Evolutionary conservation across 1,140 invertebrate species (phyloP), one percentile per base, ranked within the genome.

Genomic region (Antheraea pernyi): DNA sequence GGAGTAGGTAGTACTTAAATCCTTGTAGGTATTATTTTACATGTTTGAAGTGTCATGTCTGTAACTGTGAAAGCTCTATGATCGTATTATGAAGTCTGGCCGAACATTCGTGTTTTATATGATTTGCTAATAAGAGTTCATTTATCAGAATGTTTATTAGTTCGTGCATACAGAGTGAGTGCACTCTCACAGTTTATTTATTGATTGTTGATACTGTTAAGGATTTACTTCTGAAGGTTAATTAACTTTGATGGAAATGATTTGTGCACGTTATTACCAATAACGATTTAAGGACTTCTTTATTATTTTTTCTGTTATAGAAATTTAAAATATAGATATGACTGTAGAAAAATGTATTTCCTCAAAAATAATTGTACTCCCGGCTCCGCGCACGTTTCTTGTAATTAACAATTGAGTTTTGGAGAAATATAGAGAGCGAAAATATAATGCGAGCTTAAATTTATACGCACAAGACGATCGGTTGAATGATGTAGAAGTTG

Each of bases 41-140:
- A 0, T 53, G 16, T 16, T 53, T 53, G 11, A 13, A 53, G 16
- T 53, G 16, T 53, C 46, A 1, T 0, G 16, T 53, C 46, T 53
- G 46, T 13, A 11, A 16, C 13, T 16, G 13, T 53, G 16, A 53
- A 53, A 16, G 5, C 5, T 53, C 46, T 11, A 53, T 53, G 46
- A 53, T 16, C 2, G 9, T 53, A 53, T 53, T 79, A 81, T 76
- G 71, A 80, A 81, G 77, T 81, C 73, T 67, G 61, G 61, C 68
- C 69, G 69, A 19, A 48, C 65, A 62, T 73, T 75, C 73, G 74
- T 76, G 77, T 82, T 83, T 82, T 78, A 83, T 82, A 80, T 80
- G 78, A 83, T 86, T 78, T 77, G 79, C 70, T 74, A 75, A 79
- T n/a, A 53, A n/a, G 77, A 84, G 83, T 81, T 82, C 79, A 82